Conservation (phyloP, 2,113 vertebrate genomes). For the Notechis scutatus region DNA sequence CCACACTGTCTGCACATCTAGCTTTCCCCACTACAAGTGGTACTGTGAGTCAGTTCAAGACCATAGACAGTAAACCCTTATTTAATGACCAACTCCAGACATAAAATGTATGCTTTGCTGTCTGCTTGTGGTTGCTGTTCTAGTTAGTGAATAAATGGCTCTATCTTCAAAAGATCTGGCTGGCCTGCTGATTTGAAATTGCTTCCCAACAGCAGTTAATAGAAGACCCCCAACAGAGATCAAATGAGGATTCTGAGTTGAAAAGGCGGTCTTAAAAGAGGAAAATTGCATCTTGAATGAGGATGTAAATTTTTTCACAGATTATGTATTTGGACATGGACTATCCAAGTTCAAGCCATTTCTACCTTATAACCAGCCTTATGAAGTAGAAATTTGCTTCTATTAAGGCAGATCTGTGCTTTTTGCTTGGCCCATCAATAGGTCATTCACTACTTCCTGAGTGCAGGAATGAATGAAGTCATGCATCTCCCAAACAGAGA, state of each 20-base stretch:
- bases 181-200: constrained; percentile 56
- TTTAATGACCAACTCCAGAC: constrained; percentile 52
- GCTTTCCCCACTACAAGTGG: constrained; percentile 23
- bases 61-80: constrained; percentile 45
- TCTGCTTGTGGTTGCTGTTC: constrained; percentile 49
- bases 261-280: not conserved
- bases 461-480: not conserved
- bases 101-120: constrained; percentile 50
- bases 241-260: constrained; percentile 27
- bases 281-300: constrained; percentile 8
- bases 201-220: constrained; percentile 47
- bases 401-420: not conserved
- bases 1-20: constrained; percentile 12
- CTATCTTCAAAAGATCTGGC: constrained; percentile 54
- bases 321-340: constrained; percentile 3
- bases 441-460: not conserved
- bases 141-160: constrained; percentile 55
- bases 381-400: not conserved
- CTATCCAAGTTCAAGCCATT: not conserved
- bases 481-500: not conserved
- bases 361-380: not conserved
- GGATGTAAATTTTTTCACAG: constrained; percentile 14
- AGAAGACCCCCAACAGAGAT: constrained; percentile 43
- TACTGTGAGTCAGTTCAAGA: constrained; percentile 44
- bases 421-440: not conserved